Conservation (phyloP, 2,113 vertebrate genomes). For the Athene noctua region DNA sequence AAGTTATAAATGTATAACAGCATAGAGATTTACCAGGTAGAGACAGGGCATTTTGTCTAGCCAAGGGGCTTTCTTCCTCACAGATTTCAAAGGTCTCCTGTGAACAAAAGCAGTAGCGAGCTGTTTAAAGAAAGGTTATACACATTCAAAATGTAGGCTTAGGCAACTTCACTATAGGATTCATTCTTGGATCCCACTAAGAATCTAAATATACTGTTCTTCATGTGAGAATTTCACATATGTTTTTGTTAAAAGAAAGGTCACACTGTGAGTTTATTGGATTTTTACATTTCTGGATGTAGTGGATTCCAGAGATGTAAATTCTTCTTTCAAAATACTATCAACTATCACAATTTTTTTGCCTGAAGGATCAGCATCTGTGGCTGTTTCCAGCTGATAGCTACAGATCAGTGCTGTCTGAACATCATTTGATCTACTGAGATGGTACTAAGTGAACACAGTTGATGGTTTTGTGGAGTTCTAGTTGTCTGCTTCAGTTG, state of each 20-base stretch:
- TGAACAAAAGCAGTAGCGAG: constrained; percentile 19
- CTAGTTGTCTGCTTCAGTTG: constrained; percentile 48
- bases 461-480: constrained; percentile 36
- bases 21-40: not conserved
- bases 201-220: constrained; percentile 7
- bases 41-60: not conserved
- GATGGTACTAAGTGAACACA: constrained; percentile 47
- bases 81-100: constrained; percentile 16
- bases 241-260: constrained; percentile 20
- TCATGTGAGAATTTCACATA: constrained; percentile 6
- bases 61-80: constrained; percentile 4
- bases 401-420: constrained; percentile 61
- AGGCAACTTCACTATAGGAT: not conserved
- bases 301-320: constrained; percentile 12
- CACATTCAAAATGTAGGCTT: not conserved
- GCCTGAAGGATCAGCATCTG: constrained; percentile 48
- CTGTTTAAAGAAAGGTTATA: constrained; percentile 19
- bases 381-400: constrained; percentile 68
- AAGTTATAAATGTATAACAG: not conserved
- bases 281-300: constrained; percentile 26
- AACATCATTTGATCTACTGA: constrained; percentile 58
- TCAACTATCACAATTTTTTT: not conserved
- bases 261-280: not conserved
- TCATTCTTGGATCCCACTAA: not conserved
- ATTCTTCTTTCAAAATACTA: constrained; percentile 29